These are phyloP conservation scores for Ectropis grisescens DNA, from an alignment of 1,140 invertebrate species.

Conservation along the genomic window DNA sequence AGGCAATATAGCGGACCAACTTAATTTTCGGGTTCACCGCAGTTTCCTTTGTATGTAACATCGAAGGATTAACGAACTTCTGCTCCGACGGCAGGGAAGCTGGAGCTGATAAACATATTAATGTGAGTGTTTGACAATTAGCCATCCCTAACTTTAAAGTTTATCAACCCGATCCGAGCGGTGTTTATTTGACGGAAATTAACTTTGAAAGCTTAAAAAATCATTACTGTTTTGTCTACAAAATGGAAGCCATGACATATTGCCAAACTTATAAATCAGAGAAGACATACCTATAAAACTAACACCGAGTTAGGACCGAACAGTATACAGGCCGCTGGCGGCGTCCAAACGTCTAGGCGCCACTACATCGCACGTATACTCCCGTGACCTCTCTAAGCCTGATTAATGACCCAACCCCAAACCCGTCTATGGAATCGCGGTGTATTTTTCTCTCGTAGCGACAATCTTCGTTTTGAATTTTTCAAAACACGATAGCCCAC, in stretches of 20 bases:
- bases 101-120: not conserved
- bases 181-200: too few relatives aligned
- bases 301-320: too few relatives aligned
- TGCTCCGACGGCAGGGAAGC: slow-evolving; percentile 16
- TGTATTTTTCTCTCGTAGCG: slow-evolving; percentile 30
- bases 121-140: not conserved
- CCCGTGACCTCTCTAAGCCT: slow-evolving; percentile 26
- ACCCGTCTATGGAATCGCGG: slow-evolving; percentile 17
- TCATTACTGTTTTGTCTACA: too few relatives aligned
- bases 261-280: too few relatives aligned
- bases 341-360: slow-evolving; percentile 18
- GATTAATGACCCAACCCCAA: slow-evolving; percentile 27
- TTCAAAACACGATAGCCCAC: slow-evolving; percentile 53
- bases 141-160: too few relatives aligned
- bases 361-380: slow-evolving; percentile 13
- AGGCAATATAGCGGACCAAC: slow-evolving; percentile 57
- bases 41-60: slow-evolving; percentile 52
- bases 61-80: slow-evolving; percentile 45
- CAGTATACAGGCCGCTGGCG: too few relatives aligned
- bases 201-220: too few relatives aligned
- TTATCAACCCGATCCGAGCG: too few relatives aligned
- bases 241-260: too few relatives aligned
- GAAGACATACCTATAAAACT: too few relatives aligned
- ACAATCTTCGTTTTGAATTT: slow-evolving; percentile 37
- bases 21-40: slow-evolving; percentile 62